A percentile compares a stretch with the other conserved stretches of the same genome.
phyloP scores from a whole-genome alignment of 2,113 vertebrate species.

The Crotalus viridis region DNA sequence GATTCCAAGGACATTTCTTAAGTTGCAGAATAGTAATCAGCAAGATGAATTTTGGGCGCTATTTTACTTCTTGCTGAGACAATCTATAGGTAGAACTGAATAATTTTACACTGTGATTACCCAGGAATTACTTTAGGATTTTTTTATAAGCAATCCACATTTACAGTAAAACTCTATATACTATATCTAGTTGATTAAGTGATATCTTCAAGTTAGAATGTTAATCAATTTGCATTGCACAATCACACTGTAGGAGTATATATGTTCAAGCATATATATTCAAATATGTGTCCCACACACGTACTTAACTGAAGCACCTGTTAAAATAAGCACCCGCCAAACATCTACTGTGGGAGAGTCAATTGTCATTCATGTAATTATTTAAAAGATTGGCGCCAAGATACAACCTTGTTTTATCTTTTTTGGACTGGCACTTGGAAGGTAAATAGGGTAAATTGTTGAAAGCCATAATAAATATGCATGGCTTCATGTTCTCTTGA shows the following conservation, averaged over 20 bases:
- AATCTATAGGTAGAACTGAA: neutral
- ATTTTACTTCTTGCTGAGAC: neutral
- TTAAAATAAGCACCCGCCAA: neutral
- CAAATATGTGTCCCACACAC: neutral
- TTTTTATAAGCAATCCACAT: neutral
- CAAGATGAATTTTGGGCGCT: no score
- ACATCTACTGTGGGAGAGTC: neutral
- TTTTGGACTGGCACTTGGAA: neutral
- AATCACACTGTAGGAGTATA: no score
- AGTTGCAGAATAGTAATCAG: neutral
- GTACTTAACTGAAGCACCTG: neutral
- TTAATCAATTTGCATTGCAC: neutral
- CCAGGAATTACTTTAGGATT: neutral
- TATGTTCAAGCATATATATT: neutral
- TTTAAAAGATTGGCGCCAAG: neutral
- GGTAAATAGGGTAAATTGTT: no score
- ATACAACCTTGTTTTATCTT: neutral
- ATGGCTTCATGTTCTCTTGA: neutral
- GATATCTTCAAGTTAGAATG: neutral
- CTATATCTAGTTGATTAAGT: neutral
- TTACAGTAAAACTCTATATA: neutral
- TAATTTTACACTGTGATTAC: neutral
- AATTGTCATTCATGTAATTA: neutral
- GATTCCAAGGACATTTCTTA: neutral
- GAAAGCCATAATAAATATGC: neutral